A percentile compares a stretch with the other conserved stretches of the same genome.
Conservation (phyloP, 2,113 vertebrate genomes). For the Catharus fuscescens region DNA sequence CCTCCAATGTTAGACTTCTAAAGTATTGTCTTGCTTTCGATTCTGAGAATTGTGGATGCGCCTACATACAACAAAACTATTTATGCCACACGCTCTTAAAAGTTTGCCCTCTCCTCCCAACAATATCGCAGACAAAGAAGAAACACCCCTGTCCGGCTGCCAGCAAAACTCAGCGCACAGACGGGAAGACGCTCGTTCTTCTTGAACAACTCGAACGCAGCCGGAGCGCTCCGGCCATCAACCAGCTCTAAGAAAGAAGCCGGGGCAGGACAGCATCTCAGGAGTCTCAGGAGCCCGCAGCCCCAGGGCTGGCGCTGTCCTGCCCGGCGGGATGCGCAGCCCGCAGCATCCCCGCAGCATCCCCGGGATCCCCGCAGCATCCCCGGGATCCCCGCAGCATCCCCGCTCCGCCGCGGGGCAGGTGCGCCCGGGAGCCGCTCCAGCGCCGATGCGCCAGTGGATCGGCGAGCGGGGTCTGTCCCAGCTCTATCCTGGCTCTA, state of each 20-base stretch:
- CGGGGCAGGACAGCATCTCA: rapidly evolving
- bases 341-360: background rate
- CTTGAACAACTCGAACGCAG: rapidly evolving
- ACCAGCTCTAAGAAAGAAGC: rapidly evolving
- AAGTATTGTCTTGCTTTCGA: rapidly evolving
- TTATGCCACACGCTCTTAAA: background rate
- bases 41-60: background rate
- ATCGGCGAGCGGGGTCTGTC: rapidly evolving
- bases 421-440: background rate
- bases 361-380: background rate
- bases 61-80: background rate
- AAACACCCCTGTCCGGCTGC: rapidly evolving
- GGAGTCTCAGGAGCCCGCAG: background rate
- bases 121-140: background rate
- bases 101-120: background rate
- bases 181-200: rapidly evolving
- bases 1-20: background rate
- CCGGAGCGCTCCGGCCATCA: rapidly evolving
- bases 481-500: rapidly evolving
- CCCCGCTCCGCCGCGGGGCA: background rate
- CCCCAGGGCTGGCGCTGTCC: background rate
- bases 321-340: background rate
- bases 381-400: background rate
- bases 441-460: too few species aligned
- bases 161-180: rapidly evolving